Percentiles rank a stretch among this genome's conserved stretches.
Conservation (phyloP, 2,888 invertebrate species). For the Sympetrum striolatum region DNA sequence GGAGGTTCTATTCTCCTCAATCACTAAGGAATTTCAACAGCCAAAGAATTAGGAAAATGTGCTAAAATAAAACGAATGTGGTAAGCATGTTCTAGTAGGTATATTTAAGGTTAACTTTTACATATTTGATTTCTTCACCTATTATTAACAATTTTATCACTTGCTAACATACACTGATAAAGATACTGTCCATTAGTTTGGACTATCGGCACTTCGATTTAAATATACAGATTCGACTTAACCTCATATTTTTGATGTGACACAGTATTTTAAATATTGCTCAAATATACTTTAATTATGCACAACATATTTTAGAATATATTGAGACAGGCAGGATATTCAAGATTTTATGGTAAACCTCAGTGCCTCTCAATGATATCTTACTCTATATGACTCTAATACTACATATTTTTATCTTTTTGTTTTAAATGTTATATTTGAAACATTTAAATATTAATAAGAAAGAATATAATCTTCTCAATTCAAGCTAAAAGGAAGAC, state of each 20-base stretch:
- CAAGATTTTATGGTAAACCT: background rate
- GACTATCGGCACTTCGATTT: background rate
- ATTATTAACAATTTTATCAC: background rate
- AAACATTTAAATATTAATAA: background rate
- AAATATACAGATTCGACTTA: background rate
- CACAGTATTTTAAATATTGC: constrained; percentile 15
- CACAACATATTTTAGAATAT: background rate
- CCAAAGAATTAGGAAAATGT: too few species aligned
- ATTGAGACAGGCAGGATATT: background rate
- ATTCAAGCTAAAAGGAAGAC: background rate
- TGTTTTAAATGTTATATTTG: background rate
- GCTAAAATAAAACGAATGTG: too few species aligned
- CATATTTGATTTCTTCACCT: background rate
- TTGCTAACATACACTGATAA: background rate
- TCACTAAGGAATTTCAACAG: too few species aligned
- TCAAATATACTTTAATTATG: constrained; percentile 7
- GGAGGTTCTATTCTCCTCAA: too few species aligned
- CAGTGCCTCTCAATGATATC: constrained; percentile 4
- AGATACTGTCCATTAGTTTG: background rate
- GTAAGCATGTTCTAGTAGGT: too few species aligned
- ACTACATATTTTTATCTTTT: background rate
- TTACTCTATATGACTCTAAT: background rate
- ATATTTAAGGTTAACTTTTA: too few species aligned
- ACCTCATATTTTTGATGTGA: constrained; percentile 34
- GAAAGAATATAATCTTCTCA: background rate